A percentile compares a stretch with the other conserved stretches of the same genome.
Evolutionary conservation across 2,888 invertebrate genomes (phyloP).

Genomic region (Machimus rusticus): DNA sequence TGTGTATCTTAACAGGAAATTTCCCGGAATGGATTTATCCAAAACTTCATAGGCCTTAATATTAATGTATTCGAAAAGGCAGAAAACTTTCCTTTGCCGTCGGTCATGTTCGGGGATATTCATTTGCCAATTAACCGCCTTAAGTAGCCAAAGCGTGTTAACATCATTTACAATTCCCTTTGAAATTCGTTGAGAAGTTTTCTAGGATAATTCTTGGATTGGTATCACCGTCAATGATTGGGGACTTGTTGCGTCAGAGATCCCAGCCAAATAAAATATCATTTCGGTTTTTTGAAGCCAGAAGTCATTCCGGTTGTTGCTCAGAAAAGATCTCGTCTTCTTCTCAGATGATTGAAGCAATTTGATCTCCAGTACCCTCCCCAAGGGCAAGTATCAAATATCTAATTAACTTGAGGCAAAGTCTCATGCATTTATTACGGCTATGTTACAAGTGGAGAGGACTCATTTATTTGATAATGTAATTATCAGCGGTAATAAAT

Average conservation of each 20-base stretch:
- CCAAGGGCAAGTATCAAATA: constrained; percentile 1
- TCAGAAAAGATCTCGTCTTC: background rate
- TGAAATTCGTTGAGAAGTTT: background rate
- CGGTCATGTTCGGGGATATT: background rate
- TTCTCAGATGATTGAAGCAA: background rate
- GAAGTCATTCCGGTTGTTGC: background rate
- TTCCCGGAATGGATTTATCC: background rate
- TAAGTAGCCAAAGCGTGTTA: background rate
- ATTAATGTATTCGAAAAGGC: background rate
- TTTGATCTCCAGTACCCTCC: background rate
- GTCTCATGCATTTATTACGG: constrained; percentile 1
- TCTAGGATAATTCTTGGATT: background rate
- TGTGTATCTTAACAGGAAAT: background rate
- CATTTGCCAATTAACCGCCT: background rate
- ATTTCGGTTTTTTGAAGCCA: background rate
- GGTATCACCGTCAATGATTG: background rate
- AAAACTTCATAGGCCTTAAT: background rate
- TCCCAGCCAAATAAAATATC: background rate
- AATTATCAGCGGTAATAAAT: background rate
- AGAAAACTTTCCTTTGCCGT: background rate
- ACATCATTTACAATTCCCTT: constrained; percentile 7
- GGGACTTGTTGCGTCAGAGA: background rate
- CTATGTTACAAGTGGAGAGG: background rate
- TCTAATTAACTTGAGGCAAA: background rate
- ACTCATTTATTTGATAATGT: constrained; percentile 2